Base-by-base conservation (phyloP, 2,888 invertebrate genomes). In the Schizotus pectinicornis region DNA sequence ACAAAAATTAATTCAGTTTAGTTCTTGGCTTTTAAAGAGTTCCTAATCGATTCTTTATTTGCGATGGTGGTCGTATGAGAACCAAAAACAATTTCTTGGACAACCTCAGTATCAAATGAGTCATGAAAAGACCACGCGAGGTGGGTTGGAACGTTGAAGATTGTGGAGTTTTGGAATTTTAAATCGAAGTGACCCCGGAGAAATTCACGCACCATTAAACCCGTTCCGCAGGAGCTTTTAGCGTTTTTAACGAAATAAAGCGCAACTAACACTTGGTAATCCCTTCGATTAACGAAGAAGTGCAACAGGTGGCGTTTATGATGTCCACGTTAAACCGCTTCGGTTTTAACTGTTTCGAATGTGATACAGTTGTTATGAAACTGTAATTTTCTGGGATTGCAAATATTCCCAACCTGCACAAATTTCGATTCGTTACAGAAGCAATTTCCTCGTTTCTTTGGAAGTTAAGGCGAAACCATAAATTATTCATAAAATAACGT, bases 121-220 rank as follows among this genome's bases (percentile, higher is more conserved):
- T 53, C 53, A 53, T 33, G 36, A 37, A 12, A n/a, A 45, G 45
- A 53, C 37, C 32, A 53, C 45, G 30, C 32, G 31, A 53, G 33
- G 53, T 53, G 38, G 53, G 33, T 43, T 53, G 38, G 53, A 45
- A 53, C 37, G 45, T 53, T 45, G 45, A 53, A 45, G 53, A 53
- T 51, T 39, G 11, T 33, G 41, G 22, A 22, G 5, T 22, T 22
- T 22, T 5, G 22, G 22, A 22, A 22, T 22, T 22, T 22, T 22
- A n/a, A 32, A 41, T 50, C 6, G 34, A 31, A 48, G n/a, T 38
- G 14, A 43, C 9, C 35, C 32, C 32, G 34, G 1, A 14, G 12
- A 13, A 41, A 13, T 22, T 22, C 22, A 22, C 22, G 22, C 22
- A 22, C 5, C 22, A 22, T 22, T 22, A 22, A 22, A 22, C 22